Evolutionary conservation across 2,797 vertebrate species (phyloP).

Genomic region (Girardinus metallicus): DNA sequence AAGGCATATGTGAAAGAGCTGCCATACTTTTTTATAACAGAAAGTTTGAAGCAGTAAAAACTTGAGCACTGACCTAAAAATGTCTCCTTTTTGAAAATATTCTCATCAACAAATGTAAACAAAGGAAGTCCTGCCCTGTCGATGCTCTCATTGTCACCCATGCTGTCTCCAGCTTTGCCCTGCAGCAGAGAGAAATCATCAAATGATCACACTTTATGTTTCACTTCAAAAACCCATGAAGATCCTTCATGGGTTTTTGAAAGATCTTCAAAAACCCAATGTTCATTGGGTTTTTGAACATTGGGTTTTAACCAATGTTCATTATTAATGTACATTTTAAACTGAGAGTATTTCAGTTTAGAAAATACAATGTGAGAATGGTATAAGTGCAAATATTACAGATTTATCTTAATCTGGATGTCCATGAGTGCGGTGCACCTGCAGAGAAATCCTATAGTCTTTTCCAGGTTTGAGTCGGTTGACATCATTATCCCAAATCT

Average conservation of each 20-base stretch:
- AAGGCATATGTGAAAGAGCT: not conserved
- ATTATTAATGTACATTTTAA: not conserved
- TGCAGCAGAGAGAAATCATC: conserved; percentile 37
- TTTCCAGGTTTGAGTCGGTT: conserved; percentile 82
- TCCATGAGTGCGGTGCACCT: conserved; percentile 67
- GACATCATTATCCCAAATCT: conserved; percentile 83
- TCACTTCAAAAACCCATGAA: not conserved
- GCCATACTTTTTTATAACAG: not conserved
- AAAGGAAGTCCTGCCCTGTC: conserved; percentile 76
- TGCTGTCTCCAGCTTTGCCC: conserved; percentile 77
- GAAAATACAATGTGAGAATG: not conserved
- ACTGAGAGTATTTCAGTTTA: not conserved
- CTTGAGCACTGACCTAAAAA: conserved; percentile 75
- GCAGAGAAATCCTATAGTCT: conserved; percentile 85
- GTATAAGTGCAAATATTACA: not conserved
- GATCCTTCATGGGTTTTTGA: too few species aligned
- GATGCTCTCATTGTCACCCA: conserved; percentile 49
- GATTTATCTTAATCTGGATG: not conserved
- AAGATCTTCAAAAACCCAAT: too few species aligned
- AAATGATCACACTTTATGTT: not conserved
- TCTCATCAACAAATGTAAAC: conserved; percentile 83
- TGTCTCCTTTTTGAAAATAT: conserved; percentile 85
- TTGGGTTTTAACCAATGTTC: too few species aligned
- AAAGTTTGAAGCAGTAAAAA: not conserved
- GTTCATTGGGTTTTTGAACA: too few species aligned